Conservation (phyloP, 2,797 vertebrate genomes). For the Sebastes ruberrimus region DNA sequence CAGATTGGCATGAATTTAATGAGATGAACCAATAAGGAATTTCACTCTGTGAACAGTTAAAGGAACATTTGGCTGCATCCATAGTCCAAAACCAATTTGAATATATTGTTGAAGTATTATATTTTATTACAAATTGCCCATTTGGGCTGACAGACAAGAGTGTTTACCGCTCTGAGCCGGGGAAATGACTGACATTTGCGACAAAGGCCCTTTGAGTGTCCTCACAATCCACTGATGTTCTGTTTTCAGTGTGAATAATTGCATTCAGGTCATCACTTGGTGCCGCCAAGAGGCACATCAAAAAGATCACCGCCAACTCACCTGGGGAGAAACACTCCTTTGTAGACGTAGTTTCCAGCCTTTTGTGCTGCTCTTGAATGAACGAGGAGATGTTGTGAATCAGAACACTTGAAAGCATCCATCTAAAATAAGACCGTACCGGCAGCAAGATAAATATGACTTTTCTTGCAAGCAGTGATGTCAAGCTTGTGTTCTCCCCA, state of each 20-base stretch:
- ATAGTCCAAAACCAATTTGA: constrained; percentile 47
- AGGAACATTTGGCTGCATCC: constrained; percentile 39
- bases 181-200: constrained; percentile 22
- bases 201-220: constrained; percentile 19
- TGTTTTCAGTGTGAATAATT: constrained; percentile 37
- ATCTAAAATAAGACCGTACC: constrained; percentile 43
- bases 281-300: constrained; percentile 49
- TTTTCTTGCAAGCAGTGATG: constrained; percentile 42
- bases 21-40: constrained; percentile 62
- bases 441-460: constrained; percentile 36
- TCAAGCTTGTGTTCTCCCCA: constrained; percentile 40
- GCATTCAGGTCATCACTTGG: constrained; percentile 46
- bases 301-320: constrained; percentile 49
- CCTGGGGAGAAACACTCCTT: constrained; percentile 49
- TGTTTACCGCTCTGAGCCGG: constrained; percentile 21
- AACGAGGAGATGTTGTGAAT: constrained; percentile 43
- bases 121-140: constrained; percentile 46
- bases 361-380: constrained; percentile 49
- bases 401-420: constrained; percentile 45
- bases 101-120: constrained; percentile 31
- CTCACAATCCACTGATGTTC: constrained; percentile 19
- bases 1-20: constrained; percentile 61
- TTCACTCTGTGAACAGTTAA: constrained; percentile 36
- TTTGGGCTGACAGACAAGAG: constrained; percentile 18
- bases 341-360: constrained; percentile 22